These are phyloP conservation scores for Agrotis clavis DNA, from an alignment of 2,888 invertebrate species.

Conservation along the genomic window DNA sequence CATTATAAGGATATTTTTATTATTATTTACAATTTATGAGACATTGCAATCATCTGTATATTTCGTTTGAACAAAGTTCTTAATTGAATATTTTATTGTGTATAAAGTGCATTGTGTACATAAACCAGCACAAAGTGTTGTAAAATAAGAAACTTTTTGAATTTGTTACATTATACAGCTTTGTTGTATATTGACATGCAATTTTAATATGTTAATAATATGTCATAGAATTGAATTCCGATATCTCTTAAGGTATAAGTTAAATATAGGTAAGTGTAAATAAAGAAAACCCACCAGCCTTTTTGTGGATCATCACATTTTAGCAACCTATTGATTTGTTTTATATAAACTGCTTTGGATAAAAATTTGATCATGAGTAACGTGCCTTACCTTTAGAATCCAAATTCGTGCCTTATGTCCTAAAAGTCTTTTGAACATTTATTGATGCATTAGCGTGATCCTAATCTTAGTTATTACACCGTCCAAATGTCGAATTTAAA, in stretches of 20 bases:
- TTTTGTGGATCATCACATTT: constrained; percentile 71
- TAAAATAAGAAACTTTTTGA: constrained; percentile 71
- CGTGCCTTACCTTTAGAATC: constrained; percentile 69
- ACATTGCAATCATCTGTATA: constrained; percentile 75
- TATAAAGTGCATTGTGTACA: constrained; percentile 75
- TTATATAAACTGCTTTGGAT: constrained; percentile 51
- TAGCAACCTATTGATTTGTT: constrained; percentile 44
- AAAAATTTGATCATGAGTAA: constrained; percentile 56
- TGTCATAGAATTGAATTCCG: constrained; percentile 60
- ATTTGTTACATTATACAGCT: constrained; percentile 68
- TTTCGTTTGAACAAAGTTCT: constrained; percentile 88
- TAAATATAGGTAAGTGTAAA: constrained; percentile 72
- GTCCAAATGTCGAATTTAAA: constrained; percentile 20
- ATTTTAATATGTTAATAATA: constrained; percentile 70
- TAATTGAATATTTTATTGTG: constrained; percentile 68
- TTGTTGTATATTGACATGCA: constrained; percentile 78
- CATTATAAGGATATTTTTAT: constrained; percentile 59
- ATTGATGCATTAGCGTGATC: constrained; percentile 2
- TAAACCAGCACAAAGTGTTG: constrained; percentile 85
- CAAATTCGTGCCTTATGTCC: constrained; percentile 71
- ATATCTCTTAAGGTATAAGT: constrained; percentile 48
- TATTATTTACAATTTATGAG: constrained; percentile 62
- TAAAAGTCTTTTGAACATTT: constrained; percentile 23
- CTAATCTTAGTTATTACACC: constrained; percentile 6
- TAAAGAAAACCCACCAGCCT: constrained; percentile 83